Percentiles rank a stretch among this genome's conserved stretches.
Evolutionary conservation across 2,797 vertebrate genomes (phyloP).

Genomic region (Sebastes trivittatus): DNA sequence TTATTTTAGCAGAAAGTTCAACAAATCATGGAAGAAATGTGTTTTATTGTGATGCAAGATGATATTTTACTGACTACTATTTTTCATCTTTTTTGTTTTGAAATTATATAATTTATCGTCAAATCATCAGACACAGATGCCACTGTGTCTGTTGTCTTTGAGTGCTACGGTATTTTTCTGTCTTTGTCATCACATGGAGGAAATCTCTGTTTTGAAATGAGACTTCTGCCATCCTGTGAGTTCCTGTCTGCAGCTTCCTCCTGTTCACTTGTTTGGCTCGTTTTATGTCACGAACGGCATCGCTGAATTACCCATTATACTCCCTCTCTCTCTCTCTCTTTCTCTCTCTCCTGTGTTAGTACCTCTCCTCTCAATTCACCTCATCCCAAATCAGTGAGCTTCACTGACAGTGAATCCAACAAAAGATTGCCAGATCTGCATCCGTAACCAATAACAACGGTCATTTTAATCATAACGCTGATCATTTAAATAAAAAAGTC

Average conservation of each 20-base stretch:
- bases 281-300: conserved; percentile 7
- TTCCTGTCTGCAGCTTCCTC: conserved; percentile 13
- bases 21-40: not conserved
- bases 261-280: not conserved
- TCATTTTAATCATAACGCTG: not conserved
- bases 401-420: not conserved
- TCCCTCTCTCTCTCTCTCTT: not conserved
- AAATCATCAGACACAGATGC: not conserved
- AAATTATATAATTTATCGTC: not conserved
- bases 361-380: not conserved
- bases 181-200: not conserved
- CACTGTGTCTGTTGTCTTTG: not conserved
- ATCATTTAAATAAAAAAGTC: no score
- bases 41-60: not conserved
- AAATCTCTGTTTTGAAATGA: not conserved
- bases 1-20: rapidly evolving
- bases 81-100: not conserved
- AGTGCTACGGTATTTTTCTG: not conserved
- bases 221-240: not conserved
- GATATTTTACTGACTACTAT: not conserved
- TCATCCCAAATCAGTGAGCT: not conserved
- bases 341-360: not conserved
- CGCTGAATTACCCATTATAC: conserved; percentile 26
- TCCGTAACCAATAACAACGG: no score
- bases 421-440: not conserved